Percentiles rank a stretch among this genome's conserved stretches.
Evolutionary conservation across 2,113 vertebrate species (phyloP).

Genomic region (Istiophorus platypterus): DNA sequence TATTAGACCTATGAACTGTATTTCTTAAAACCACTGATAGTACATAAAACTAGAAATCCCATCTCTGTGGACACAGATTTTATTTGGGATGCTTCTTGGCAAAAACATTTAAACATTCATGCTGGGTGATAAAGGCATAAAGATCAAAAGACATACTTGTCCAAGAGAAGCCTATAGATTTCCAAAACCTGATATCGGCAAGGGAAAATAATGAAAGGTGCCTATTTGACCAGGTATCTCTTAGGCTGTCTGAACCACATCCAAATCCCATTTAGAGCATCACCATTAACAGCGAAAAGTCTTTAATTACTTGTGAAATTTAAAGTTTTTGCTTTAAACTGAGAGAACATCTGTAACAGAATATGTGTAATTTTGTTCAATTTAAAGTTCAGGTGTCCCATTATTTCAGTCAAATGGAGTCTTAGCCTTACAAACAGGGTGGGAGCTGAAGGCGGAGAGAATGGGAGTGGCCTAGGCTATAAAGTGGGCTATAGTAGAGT

Average conservation of each 20-base stretch:
- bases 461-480: constrained; percentile 75
- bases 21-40: background rate
- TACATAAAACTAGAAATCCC: background rate
- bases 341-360: constrained; percentile 61
- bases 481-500: constrained; percentile 75
- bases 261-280: constrained; percentile 35
- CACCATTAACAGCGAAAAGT: constrained; percentile 38
- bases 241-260: constrained; percentile 8
- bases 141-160: too few species aligned
- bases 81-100: too few species aligned
- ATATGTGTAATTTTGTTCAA: constrained; percentile 71
- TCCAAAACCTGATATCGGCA: constrained; percentile 5
- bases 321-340: constrained; percentile 66
- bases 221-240: background rate
- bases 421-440: constrained; percentile 83
- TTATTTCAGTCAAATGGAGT: constrained; percentile 84
- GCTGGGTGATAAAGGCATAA: background rate
- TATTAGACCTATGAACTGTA: background rate
- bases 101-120: too few species aligned
- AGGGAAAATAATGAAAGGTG: background rate
- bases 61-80: too few species aligned
- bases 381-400: constrained; percentile 75
- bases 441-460: constrained; percentile 68
- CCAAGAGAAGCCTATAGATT: background rate
- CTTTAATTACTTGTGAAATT: constrained; percentile 73